phyloP scores from a whole-genome alignment of 2,113 vertebrate species.

The Vidua macroura region DNA sequence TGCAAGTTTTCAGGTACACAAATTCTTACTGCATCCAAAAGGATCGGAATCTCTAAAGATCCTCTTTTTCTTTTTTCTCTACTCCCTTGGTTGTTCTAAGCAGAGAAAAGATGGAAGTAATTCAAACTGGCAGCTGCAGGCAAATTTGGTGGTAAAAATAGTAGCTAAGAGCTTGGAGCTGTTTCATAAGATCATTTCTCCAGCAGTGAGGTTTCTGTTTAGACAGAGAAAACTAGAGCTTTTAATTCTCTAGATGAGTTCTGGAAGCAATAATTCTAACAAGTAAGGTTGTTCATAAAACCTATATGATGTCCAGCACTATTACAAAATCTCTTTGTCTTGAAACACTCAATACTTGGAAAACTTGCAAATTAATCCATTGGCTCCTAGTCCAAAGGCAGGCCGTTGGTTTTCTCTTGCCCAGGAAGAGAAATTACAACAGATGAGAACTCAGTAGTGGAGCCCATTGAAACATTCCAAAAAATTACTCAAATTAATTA shows the following conservation, averaged over 20 bases:
- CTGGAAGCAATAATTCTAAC: conserved; percentile 64
- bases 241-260: conserved; percentile 58
- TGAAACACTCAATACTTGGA: background rate
- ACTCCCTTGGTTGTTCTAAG: conserved; percentile 24
- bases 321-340: conserved; percentile 38
- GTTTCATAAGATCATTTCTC: conserved; percentile 62
- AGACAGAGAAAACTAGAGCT: conserved; percentile 55
- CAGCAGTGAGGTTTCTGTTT: conserved; percentile 68
- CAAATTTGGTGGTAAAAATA: conserved; percentile 76
- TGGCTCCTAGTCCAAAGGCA: conserved; percentile 5
- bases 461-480: background rate
- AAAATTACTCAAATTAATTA: background rate
- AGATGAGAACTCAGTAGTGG: conserved; percentile 27
- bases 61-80: background rate
- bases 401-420: background rate
- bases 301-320: background rate
- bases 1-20: background rate
- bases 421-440: conserved; percentile 9
- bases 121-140: conserved; percentile 75
- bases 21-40: background rate
- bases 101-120: conserved; percentile 71
- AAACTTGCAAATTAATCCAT: conserved; percentile 6
- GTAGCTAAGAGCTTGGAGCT: conserved; percentile 70
- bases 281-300: conserved; percentile 53
- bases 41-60: background rate